Conservation (phyloP, 2,113 vertebrate species). For the Aspidoscelis tigris region DNA sequence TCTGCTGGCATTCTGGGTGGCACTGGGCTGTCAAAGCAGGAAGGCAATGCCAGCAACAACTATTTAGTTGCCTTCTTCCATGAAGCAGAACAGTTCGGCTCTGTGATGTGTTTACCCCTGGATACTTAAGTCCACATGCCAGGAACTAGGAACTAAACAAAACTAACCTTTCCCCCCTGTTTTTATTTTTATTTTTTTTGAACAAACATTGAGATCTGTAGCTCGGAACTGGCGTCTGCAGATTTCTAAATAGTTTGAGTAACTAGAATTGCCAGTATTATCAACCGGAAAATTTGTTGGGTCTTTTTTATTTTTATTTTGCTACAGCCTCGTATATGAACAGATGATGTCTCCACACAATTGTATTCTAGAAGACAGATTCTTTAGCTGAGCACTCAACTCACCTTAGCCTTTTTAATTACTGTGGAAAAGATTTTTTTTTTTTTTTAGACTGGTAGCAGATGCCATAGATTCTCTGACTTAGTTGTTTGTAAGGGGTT, state of each 20-base stretch:
- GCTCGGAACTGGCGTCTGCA: constrained; percentile 51
- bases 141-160: constrained; percentile 40
- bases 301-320: constrained; percentile 41
- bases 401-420: background rate
- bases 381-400: background rate
- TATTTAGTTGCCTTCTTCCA: constrained; percentile 54
- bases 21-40: constrained; percentile 57
- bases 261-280: constrained; percentile 52
- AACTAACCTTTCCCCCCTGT: background rate
- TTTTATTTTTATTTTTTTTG: constrained; percentile 53
- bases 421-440: background rate
- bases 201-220: constrained; percentile 53
- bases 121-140: constrained; percentile 32
- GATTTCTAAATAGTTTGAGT: constrained; percentile 45
- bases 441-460: background rate
- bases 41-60: constrained; percentile 63
- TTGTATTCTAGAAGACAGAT: background rate
- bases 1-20: constrained; percentile 54
- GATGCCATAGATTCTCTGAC: background rate
- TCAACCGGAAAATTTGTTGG: constrained; percentile 44
- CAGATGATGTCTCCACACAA: rapidly evolving
- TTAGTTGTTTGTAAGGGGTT: background rate
- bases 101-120: constrained; percentile 62
- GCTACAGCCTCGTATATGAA: constrained; percentile 28
- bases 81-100: constrained; percentile 50